Evolutionary conservation across 92 coral and sea anemone species (phyloP), one percentile per base, ranked within the genome.

Genomic region (Zoanthus sansibaricus): DNA sequence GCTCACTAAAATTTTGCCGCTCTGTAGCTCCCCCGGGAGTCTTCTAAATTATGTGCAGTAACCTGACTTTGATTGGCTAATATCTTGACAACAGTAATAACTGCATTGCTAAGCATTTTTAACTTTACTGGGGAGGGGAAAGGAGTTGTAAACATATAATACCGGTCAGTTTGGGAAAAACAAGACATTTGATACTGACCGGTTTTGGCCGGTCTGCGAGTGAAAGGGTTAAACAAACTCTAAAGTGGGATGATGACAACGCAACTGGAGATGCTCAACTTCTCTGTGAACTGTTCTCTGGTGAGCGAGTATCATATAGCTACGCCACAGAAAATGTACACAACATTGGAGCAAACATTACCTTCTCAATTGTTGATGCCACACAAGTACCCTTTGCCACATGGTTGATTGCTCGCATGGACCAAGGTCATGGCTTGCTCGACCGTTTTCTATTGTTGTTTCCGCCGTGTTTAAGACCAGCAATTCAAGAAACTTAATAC

Each of bases 371-470:
- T 68, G 79, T 84, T n/a, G 89, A 88, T 10, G 80, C 79, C 16
- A 90, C 91, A 44, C 89, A 90, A 72, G 83, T 87, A 42, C 89
- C 82, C 3, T 83, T 71, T 87, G 93, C 92, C 21, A 91, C 91
- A 6, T 13, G 87, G 49, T 85, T 90, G 32, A 83, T 85, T 32
- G 46, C 88, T 32, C 66, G 92, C 74, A 86, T 93, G 82, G 92
- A 90, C 82, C 92, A 90, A 72, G 93, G 93, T 5, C 93, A 87
- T 54, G 93, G 93, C 56, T 62, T 92, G 72, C 89, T 90, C 8
- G 90, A 90, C 83, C 47, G 90, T 54, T 87, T 93, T 72, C 4
- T 87, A 47, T 78, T 90, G 31, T 9, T 88, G 56, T 84, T 88
- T 62, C 95, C 90, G 1, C 73, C 84, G 8, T 90, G 88, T 67